A percentile compares a stretch with the other conserved stretches of the same genome.
These are phyloP conservation scores for Polydrusus cervinus DNA, from an alignment of 2,888 invertebrate species.

Conservation along the genomic window DNA sequence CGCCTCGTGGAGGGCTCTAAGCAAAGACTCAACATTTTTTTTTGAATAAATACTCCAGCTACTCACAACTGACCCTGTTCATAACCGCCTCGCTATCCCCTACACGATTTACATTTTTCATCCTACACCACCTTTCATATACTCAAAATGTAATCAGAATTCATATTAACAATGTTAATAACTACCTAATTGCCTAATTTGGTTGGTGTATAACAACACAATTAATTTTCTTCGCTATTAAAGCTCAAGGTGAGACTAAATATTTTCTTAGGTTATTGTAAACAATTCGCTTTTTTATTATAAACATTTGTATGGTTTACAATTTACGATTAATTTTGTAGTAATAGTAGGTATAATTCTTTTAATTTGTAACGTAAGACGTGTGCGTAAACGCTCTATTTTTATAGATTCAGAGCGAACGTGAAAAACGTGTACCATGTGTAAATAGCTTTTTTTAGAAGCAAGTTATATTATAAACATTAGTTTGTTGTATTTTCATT, in stretches of 20 bases:
- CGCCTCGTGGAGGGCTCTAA: no score
- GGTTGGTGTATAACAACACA: conserved; percentile 18
- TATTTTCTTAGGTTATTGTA: conserved; percentile 33
- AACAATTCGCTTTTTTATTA: conserved; percentile 37
- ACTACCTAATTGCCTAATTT: conserved; percentile 20
- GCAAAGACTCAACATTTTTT: no score
- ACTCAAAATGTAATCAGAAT: conserved; percentile 8
- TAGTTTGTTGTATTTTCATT: conserved; percentile 19
- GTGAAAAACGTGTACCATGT: conserved; percentile 32
- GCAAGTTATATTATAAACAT: conserved; percentile 9
- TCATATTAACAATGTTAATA: conserved; percentile 17
- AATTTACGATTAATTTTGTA: conserved; percentile 43
- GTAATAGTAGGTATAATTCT: conserved; percentile 38
- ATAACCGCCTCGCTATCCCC: no score
- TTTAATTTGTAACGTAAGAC: conserved; percentile 22
- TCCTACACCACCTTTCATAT: not conserved
- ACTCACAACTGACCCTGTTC: no score
- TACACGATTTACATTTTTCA: conserved; percentile 8
- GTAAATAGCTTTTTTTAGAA: conserved; percentile 26
- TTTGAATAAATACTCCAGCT: no score
- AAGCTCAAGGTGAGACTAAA: conserved; percentile 35
- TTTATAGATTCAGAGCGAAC: conserved; percentile 27
- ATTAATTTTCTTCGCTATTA: conserved; percentile 33
- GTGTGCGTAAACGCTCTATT: conserved; percentile 30
- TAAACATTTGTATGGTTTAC: conserved; percentile 36